Conservation (phyloP, 2,888 invertebrate genomes). For the Tribolium freemani region DNA sequence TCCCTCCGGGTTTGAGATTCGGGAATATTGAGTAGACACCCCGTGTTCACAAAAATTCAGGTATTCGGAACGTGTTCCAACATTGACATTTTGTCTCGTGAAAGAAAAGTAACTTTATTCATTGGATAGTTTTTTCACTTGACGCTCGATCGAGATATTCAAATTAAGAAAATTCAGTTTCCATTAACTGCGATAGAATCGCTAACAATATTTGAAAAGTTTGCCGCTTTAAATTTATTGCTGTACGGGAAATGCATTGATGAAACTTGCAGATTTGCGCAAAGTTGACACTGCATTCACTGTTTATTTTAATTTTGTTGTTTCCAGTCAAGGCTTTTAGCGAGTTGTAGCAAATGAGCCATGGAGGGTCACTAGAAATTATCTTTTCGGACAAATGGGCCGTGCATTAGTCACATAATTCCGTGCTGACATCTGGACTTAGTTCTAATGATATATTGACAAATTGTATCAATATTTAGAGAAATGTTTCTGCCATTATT, state of each 20-base stretch:
- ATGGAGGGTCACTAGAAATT: too few relatives aligned
- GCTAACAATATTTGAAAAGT: conserved; percentile 16
- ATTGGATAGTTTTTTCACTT: background rate
- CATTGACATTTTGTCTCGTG: conserved; percentile 12
- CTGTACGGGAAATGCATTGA: conserved; percentile 1
- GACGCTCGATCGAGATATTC: conserved; percentile 2
- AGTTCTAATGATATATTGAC: conserved; percentile 47
- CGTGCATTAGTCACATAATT: conserved; percentile 30
- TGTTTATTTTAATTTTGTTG: too few relatives aligned
- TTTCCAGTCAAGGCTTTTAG: too few relatives aligned
- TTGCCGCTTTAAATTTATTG: background rate
- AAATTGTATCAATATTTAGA: conserved; percentile 54
- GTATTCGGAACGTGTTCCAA: conserved; percentile 17
- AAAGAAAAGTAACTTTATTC: background rate
- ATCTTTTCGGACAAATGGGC: background rate
- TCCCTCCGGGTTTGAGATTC: conserved; percentile 49
- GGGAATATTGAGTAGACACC: conserved; percentile 52
- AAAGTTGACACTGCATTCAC: background rate
- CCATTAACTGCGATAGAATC: conserved; percentile 16
- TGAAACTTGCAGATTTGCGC: background rate
- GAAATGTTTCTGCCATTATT: conserved; percentile 56
- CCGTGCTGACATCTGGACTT: conserved; percentile 18
- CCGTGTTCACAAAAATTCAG: conserved; percentile 30
- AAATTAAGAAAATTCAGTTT: conserved; percentile 5
- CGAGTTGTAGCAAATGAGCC: background rate